Percentiles rank a stretch among this genome's conserved stretches.
These are phyloP conservation scores for Caiman crocodilus DNA, from an alignment of 2,797 vertebrate species.

Conservation along the genomic window DNA sequence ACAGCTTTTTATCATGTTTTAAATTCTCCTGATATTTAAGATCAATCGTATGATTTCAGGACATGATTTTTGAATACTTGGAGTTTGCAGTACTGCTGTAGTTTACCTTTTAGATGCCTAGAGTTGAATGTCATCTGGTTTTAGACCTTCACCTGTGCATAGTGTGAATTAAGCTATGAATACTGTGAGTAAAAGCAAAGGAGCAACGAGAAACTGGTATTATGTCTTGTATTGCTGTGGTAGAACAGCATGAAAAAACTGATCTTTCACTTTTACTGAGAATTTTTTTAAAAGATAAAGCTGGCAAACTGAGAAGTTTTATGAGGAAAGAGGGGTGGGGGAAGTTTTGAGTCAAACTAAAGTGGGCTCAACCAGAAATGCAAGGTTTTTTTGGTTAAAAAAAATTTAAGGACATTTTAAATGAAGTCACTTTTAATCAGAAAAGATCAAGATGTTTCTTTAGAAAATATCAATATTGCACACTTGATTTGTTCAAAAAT, in stretches of 20 bases:
- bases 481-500: conserved; percentile 58
- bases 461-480: conserved; percentile 56
- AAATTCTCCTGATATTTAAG: not conserved
- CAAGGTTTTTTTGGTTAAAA: conserved; percentile 20
- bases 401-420: too few species aligned
- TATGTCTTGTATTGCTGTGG: too few species aligned
- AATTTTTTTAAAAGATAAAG: conserved; percentile 53
- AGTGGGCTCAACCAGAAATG: conserved; percentile 56
- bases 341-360: conserved; percentile 52
- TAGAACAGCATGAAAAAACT: not conserved
- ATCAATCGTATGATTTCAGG: not conserved
- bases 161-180: not conserved
- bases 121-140: too few species aligned
- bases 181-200: not conserved
- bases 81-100: not conserved
- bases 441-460: conserved; percentile 45
- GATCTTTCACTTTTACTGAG: conserved; percentile 52
- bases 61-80: not conserved
- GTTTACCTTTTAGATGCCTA: too few species aligned
- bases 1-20: rapidly evolving
- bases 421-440: too few species aligned
- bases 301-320: conserved; percentile 52
- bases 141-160: not conserved
- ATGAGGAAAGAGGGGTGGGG: too few species aligned
- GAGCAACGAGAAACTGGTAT: rapidly evolving